Conservation (phyloP, 2,113 vertebrate genomes). For the Empidonax traillii region DNA sequence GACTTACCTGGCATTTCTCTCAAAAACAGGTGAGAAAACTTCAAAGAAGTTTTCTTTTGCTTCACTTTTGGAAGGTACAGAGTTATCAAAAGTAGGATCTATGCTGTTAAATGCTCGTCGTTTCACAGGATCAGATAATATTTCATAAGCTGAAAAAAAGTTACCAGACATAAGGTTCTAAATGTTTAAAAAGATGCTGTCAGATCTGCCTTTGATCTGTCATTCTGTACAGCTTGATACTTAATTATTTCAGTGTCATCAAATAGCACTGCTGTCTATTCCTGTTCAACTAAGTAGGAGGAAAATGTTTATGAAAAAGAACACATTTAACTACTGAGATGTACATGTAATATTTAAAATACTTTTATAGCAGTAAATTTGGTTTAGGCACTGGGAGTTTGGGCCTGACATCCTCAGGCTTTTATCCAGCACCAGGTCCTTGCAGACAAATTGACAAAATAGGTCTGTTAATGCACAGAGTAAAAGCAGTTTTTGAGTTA, state of each 20-base stretch:
- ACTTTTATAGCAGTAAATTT: background rate
- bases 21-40: conserved; percentile 89
- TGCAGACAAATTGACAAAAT: background rate
- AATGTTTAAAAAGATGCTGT: background rate
- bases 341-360: background rate
- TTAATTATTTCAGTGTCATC: background rate
- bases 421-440: background rate
- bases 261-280: background rate
- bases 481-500: background rate
- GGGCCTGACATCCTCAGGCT: background rate
- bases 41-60: conserved; percentile 94
- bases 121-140: conserved; percentile 91
- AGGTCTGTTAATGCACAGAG: background rate
- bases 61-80: conserved; percentile 91
- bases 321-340: background rate
- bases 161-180: background rate
- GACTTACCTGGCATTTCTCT: conserved; percentile 90
- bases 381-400: background rate
- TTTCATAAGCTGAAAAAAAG: conserved; percentile 87
- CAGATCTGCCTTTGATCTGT: background rate
- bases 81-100: conserved; percentile 96
- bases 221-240: background rate
- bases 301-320: background rate
- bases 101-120: conserved; percentile 98
- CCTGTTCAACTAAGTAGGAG: background rate